Evolutionary conservation across 2,797 vertebrate species (phyloP).

Genomic region (Oreochromis mossambicus): DNA sequence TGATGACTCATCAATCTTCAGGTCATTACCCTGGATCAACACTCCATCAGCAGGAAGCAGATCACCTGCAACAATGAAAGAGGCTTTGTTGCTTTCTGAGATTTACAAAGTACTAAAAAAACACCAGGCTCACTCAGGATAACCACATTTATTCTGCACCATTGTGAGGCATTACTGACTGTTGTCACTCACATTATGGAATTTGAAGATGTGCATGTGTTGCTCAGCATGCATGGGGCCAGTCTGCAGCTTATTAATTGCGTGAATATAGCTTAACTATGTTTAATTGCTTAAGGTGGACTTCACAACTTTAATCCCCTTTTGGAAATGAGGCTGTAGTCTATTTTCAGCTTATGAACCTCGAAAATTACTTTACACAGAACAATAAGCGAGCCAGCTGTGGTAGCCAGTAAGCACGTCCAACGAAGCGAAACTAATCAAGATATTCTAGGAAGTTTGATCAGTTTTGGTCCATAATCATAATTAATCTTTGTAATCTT

Average conservation of each 20-base stretch:
- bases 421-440: not conserved
- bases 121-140: not conserved
- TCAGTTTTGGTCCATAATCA: not conserved
- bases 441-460: not conserved
- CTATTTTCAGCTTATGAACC: slow-evolving; percentile 34
- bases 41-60: slow-evolving; percentile 93
- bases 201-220: not conserved
- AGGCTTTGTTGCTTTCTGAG: not conserved
- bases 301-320: slow-evolving; percentile 25
- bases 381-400: not conserved
- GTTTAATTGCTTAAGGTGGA: slow-evolving; percentile 25
- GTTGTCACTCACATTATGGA: not conserved
- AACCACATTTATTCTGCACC: not conserved
- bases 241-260: slow-evolving; percentile 16
- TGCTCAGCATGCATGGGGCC: not conserved
- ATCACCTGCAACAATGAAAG: slow-evolving; percentile 79
- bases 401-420: not conserved
- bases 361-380: slow-evolving; percentile 27
- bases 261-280: slow-evolving; percentile 8
- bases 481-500: not conserved
- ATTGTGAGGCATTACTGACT: not conserved
- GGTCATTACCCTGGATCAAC: slow-evolving; percentile 95
- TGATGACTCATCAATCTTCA: slow-evolving; percentile 97
- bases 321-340: slow-evolving; percentile 27
- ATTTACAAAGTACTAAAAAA: not conserved